Evolutionary conservation across 2,888 invertebrate species (phyloP), one percentile per base, ranked within the genome.

Genomic region (Monopis laevigella): DNA sequence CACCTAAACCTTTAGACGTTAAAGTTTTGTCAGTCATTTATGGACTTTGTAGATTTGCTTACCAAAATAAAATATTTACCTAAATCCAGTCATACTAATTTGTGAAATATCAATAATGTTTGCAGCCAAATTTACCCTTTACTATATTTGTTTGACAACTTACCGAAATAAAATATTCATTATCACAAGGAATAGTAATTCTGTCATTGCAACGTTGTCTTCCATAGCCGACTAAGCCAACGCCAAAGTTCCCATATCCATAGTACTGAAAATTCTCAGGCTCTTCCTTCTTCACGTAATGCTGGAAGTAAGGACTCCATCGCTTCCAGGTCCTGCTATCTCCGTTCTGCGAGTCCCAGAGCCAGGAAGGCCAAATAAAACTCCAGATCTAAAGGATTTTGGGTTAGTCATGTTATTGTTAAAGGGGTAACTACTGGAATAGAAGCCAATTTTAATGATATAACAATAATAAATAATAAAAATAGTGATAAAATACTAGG

Each of bases 111-210:
- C n/a, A n/a, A n/a, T n/a, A n/a, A n/a, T n/a, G n/a, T n/a, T n/a
- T n/a, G n/a, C n/a, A n/a, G n/a, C n/a, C n/a, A n/a, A n/a, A n/a
- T n/a, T n/a, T n/a, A n/a, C n/a, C n/a, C n/a, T n/a, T n/a, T n/a
- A n/a, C n/a, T n/a, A n/a, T n/a, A n/a, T n/a, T n/a, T n/a, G n/a
- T n/a, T n/a, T n/a, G n/a, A n/a, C n/a, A n/a, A 65, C 72, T 74
- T 49, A 85, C 90, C 75, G 88, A 86, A 44, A 93, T 84, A 56
- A 93, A 88, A 58, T 93, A 92, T 55, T 93, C 93, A 42, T 89
- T 88, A 56, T 93, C 92, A 53, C 93, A 93, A 0, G 92, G 90
- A 69, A 93, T 87, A 1, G 92, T 86, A 36, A 93, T 85, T 38
- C 88, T 83, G 58, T 93, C 92, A 10, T 70, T 72, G 57, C 93